Percentiles rank a stretch among this genome's conserved stretches.
These are phyloP conservation scores for Gobiocypris rarus DNA, from an alignment of 2,113 vertebrate species.

Conservation along the genomic window DNA sequence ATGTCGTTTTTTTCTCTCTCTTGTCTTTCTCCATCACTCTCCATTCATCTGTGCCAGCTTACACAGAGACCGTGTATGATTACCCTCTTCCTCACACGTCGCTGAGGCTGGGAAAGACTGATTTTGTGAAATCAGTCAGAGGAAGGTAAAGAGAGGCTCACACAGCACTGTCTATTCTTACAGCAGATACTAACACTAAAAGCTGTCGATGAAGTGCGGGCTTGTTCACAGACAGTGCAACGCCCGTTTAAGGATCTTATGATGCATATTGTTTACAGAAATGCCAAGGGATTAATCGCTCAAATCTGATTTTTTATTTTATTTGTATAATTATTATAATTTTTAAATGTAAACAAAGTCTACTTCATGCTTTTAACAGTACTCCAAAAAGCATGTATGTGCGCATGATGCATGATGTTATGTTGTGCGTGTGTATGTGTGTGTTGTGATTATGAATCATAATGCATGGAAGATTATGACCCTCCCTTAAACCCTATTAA, in stretches of 20 bases:
- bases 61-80: constrained; percentile 30
- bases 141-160: not conserved
- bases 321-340: not conserved
- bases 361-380: not conserved
- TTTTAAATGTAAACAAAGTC: not conserved
- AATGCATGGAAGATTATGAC: not conserved
- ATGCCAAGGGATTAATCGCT: not conserved
- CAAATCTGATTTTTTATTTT: not conserved
- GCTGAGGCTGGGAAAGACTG: constrained; percentile 18
- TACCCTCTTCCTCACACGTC: constrained; percentile 8
- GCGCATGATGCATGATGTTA: too few species aligned
- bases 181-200: not conserved
- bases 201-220: not conserved
- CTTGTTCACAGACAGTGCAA: not conserved
- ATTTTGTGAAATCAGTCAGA: constrained; percentile 4
- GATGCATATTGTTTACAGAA: not conserved
- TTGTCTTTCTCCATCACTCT: constrained; percentile 15
- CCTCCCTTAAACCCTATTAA: not conserved
- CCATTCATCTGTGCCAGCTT: constrained; percentile 45
- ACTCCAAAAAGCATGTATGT: constrained; percentile 18
- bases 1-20: not conserved
- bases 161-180: not conserved
- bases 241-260: not conserved
- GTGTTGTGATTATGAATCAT: not conserved
- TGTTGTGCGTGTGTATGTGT: constrained; percentile 35